Percentiles rank a stretch among this genome's conserved stretches.
phyloP scores from a whole-genome alignment of 2,888 invertebrate species.

The Craniophora ligustri region DNA sequence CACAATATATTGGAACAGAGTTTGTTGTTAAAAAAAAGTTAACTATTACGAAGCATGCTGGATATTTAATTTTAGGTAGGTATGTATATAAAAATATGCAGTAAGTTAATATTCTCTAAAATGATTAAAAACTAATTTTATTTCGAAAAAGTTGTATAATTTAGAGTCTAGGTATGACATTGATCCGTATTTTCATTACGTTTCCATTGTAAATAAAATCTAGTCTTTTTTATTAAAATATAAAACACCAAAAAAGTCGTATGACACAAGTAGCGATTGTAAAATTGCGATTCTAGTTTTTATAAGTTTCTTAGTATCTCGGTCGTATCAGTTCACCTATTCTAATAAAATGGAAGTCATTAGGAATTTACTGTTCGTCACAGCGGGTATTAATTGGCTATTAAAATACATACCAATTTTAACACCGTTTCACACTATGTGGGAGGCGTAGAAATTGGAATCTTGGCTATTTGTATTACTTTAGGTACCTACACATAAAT shows the following conservation, averaged over 20 bases:
- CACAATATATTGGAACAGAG: too few relatives aligned
- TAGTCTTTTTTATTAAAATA: not conserved
- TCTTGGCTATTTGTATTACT: conserved; percentile 6
- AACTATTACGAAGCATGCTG: too few relatives aligned
- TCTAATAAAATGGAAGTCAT: conserved; percentile 37
- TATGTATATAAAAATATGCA: too few relatives aligned
- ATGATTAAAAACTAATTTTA: not conserved
- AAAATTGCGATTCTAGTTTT: conserved; percentile 13
- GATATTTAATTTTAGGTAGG: too few relatives aligned
- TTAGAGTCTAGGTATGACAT: not conserved
- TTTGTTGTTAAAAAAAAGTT: too few relatives aligned
- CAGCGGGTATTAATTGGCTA: conserved; percentile 51
- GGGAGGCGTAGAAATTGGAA: conserved; percentile 3
- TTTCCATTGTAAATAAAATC: not conserved
- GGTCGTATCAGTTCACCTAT: conserved; percentile 23
- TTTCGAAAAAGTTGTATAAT: not conserved
- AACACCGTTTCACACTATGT: conserved; percentile 11
- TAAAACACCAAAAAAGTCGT: conserved; percentile 2
- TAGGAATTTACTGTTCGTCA: conserved; percentile 25
- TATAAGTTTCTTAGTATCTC: conserved; percentile 5
- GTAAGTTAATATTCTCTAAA: too few relatives aligned
- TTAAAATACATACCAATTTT: conserved; percentile 42
- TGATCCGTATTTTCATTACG: not conserved
- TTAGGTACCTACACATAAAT: not conserved
- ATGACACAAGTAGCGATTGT: not conserved